phyloP scores from a whole-genome alignment of 2,113 vertebrate species.

The Chaetodon auriga region DNA sequence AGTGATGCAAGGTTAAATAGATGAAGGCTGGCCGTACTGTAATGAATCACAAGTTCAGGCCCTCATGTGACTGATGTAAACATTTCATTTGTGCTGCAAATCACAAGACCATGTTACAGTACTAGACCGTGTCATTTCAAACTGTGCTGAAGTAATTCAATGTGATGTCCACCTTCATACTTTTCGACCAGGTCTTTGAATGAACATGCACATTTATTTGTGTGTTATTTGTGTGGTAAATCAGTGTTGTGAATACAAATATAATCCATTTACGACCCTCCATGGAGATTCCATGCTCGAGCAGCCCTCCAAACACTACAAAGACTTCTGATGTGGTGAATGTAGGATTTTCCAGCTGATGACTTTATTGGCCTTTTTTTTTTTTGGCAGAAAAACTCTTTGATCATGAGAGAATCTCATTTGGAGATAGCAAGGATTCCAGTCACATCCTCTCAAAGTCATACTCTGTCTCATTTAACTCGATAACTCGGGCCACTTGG shows the following conservation, averaged over 20 bases:
- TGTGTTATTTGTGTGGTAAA: neutral
- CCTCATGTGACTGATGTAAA: constrained; percentile 37
- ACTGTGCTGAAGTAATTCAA: neutral
- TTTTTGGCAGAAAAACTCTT: constrained; percentile 7
- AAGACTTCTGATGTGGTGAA: neutral
- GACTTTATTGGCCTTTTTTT: neutral
- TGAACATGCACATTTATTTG: neutral
- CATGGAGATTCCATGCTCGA: neutral
- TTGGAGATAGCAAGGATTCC: neutral
- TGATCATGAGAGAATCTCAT: constrained; percentile 33
- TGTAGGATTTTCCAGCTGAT: constrained; percentile 12
- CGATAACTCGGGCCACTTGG: constrained; percentile 8
- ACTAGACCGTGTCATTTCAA: neutral
- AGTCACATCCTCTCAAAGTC: constrained; percentile 42
- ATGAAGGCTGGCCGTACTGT: neutral
- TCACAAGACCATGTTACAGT: neutral
- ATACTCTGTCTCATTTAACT: constrained; percentile 21
- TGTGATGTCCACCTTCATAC: neutral
- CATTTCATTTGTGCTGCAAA: constrained; percentile 16
- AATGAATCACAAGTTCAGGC: constrained; percentile 1
- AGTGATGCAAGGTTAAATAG: constrained; percentile 8
- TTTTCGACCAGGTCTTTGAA: neutral
- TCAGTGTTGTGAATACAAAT: constrained; percentile 35
- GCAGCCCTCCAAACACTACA: constrained; percentile 21
- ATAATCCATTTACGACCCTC: neutral